Conservation (phyloP, 1,140 invertebrate genomes). For the Zaprionus gabonicus region DNA sequence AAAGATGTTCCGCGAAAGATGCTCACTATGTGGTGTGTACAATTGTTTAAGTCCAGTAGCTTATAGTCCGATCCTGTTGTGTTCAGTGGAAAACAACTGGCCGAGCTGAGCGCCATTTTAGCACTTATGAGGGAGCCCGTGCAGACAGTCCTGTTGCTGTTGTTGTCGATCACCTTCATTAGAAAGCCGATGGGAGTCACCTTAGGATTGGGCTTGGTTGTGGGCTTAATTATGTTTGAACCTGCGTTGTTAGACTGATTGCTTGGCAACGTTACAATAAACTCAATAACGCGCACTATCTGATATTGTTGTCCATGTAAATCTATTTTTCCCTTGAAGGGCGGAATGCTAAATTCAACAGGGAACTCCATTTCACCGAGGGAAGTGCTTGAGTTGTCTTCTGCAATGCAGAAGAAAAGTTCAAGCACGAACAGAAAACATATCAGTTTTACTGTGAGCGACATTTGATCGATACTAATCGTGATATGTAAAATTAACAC, state of each 20-base stretch:
- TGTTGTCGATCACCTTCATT: slow-evolving; percentile 22
- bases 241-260: background rate
- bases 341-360: background rate
- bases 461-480: slow-evolving; percentile 2
- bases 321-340: slow-evolving; percentile 8
- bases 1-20: slow-evolving; percentile 7
- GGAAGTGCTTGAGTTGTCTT: background rate
- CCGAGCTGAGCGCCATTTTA: slow-evolving; percentile 46
- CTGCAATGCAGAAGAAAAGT: background rate
- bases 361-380: background rate
- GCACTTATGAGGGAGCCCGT: slow-evolving; percentile 35
- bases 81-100: slow-evolving; percentile 29
- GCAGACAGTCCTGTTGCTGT: slow-evolving; percentile 21
- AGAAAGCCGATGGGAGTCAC: slow-evolving; percentile 14
- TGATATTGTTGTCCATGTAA: slow-evolving; percentile 31
- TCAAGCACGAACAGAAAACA: background rate
- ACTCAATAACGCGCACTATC: slow-evolving; percentile 53
- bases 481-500: background rate
- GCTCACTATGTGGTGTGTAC: slow-evolving; percentile 8
- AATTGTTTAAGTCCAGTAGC: slow-evolving; percentile 22
- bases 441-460: background rate
- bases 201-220: background rate
- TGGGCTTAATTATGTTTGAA: too few relatives aligned
- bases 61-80: background rate
- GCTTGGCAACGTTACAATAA: slow-evolving; percentile 39